Evolutionary conservation across 1,140 invertebrate genomes (phyloP).

Genomic region (Liolophura sinensis): DNA sequence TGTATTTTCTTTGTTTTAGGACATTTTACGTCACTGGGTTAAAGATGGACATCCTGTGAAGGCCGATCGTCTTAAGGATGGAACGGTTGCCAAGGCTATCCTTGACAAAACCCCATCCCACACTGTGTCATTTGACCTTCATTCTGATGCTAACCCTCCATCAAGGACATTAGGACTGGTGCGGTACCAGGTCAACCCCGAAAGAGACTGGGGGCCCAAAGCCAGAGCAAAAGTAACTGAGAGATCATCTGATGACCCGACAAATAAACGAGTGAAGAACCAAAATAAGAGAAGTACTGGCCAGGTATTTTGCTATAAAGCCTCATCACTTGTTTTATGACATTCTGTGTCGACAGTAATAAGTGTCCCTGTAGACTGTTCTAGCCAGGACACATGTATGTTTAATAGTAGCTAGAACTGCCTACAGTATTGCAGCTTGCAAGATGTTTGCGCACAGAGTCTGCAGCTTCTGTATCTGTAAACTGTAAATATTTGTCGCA

Average conservation of each 20-base stretch:
- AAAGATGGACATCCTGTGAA: conserved; percentile 65
- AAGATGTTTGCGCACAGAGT: too few species aligned
- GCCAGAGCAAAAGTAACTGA: conserved; percentile 59
- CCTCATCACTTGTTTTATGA: conserved; percentile 11
- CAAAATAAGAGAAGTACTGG: conserved; percentile 30
- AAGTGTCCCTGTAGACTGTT: neutral
- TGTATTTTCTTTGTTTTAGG: conserved; percentile 32
- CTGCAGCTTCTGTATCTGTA: too few species aligned
- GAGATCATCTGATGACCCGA: conserved; percentile 15
- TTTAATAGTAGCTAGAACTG: neutral
- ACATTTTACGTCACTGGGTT: conserved; percentile 85
- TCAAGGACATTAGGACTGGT: conserved; percentile 75
- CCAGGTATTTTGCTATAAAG: conserved; percentile 25
- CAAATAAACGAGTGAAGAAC: conserved; percentile 24
- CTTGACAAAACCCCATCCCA: conserved; percentile 31
- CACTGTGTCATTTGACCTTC: conserved; percentile 68
- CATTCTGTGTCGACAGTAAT: conserved; percentile 5
- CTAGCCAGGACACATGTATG: neutral
- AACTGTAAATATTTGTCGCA: too few species aligned
- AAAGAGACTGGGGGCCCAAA: conserved; percentile 87
- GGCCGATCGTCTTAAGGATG: conserved; percentile 30
- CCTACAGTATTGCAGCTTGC: too few species aligned
- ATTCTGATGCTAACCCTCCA: conserved; percentile 76
- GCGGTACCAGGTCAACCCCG: conserved; percentile 86
- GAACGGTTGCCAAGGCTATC: conserved; percentile 35